Evolutionary conservation across 2,797 vertebrate species (phyloP), one percentile per base, ranked within the genome.

Genomic region (Tenualosa thibaudeaui): DNA sequence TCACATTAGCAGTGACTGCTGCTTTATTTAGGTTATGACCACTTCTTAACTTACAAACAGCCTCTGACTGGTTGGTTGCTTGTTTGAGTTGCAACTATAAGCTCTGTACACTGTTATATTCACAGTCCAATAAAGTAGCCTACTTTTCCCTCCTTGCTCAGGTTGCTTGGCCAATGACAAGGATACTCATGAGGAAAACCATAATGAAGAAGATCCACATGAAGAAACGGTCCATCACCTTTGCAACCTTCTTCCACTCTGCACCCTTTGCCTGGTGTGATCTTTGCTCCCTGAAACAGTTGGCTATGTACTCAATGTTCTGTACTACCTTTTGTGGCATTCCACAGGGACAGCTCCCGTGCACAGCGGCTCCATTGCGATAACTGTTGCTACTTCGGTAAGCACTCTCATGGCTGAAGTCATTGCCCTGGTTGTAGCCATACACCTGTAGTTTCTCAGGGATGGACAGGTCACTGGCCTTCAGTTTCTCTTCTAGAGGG

Each of bases 201-300:
- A 99, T 99, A 31, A 96, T 90, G 88, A 99, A 99, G 91, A 99
- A 99, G 89, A 99, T 94, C 98, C 98, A 99, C 98, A 99, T 99
- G 91, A 99, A 99, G 92, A 99, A 98, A 7, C 98, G 94, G 88
- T 99, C 98, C 96, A 99, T 98, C 90, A 99, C 98, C 92, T 98
- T 99, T 22, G 98, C 98, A 0, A 99, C 96, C 91, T 98, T 99
- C 90, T 98, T 99, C 98, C 98, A 99, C 19, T 99, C 98, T 0
- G 96, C 96, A 22, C 96, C 97, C 92, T 97, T 99, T 86, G 96
- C 95, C 93, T 91, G 26, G 97, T 98, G 87, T 31, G 96, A 96
- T 90, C 92, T 97, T 90, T 99, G 97, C 91, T 98, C 97, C 56
- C 96, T 92, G 89, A 98, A 96, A 86, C 97, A 99, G 93, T 96